Base-by-base conservation (phyloP, 2,113 vertebrate genomes). In the Cebus imitator region DNA sequence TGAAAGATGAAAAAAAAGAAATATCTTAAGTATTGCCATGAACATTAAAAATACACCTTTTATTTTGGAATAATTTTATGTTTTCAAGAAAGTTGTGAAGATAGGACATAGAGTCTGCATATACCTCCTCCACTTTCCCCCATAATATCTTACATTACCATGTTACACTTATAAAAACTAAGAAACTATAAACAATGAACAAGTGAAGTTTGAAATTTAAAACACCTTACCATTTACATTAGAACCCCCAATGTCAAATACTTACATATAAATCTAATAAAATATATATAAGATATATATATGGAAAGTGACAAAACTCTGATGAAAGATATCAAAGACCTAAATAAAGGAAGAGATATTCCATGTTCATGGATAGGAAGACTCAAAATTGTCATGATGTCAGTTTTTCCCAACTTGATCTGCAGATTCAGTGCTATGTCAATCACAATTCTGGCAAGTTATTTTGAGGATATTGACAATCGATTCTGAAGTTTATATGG, bases 61-160 rank as follows among this genome's bases (percentile, higher is more conserved):
- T 88, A 85, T 50, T 91, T 92, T 73, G 17, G n/a, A 43, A 52
- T 85, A 66, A 58, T 85, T 84, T 92, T 88, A 64, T 79, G 58
- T 85, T 87, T 94, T 52, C 55, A 50, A 2, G 64, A 87, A 87
- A 85, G 50, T 88, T 91, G 18, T 20, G 43, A 50, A 45, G 17
- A 78, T n/a, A 84, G 43, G 83, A 55, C 23, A 64, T 7, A 64
- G 17, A 80, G 13, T 87, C 50, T 45, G 35, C 7, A 23, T 35
- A 48, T 32, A 61, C 43, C 9, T 20, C 13, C 80, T 35, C 68
- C 18, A 21, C 7, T 66, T 78, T 58, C 8, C 50, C 27, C 18
- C 35, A 55, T 48, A 61, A n/a, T 35, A 61, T 45, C 50, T 68
- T 58, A 68, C 6, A 11, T 55, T 58, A 82, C 30, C 10, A 27